These are phyloP conservation scores for Limonius californicus DNA, from an alignment of 1,140 invertebrate species.

Conservation along the genomic window DNA sequence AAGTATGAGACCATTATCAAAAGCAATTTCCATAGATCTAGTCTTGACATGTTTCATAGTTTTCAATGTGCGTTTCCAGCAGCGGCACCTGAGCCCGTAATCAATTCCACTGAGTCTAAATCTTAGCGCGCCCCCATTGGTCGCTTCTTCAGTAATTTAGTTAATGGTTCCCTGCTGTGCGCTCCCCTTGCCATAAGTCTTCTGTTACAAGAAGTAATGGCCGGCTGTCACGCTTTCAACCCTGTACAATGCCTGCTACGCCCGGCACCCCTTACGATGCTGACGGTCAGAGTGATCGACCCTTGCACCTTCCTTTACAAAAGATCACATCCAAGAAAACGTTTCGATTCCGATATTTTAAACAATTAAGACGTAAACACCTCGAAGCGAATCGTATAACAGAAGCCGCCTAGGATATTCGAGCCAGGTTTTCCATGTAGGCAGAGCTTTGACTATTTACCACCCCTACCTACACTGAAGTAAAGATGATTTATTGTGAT, in stretches of 20 bases:
- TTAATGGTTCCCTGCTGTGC: constrained; percentile 46
- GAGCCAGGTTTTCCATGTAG: too few relatives aligned
- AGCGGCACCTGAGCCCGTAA: constrained; percentile 41
- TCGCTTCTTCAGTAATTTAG: constrained; percentile 45
- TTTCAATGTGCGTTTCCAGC: constrained; percentile 32
- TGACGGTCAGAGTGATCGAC: constrained; percentile 8
- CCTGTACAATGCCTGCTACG: constrained; percentile 18
- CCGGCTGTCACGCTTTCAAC: constrained; percentile 45
- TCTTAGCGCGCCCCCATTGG: constrained; percentile 43
- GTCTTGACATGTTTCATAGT: constrained; percentile 29
- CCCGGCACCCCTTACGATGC: background rate
- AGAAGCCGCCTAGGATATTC: too few relatives aligned
- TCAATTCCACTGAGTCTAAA: constrained; percentile 42
- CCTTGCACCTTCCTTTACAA: constrained; percentile 10
- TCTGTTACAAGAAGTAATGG: constrained; percentile 47
- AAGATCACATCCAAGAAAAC: background rate
- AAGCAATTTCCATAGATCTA: constrained; percentile 22
- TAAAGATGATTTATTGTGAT: too few relatives aligned
- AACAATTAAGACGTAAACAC: too few relatives aligned
- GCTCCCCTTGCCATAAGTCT: constrained; percentile 43
- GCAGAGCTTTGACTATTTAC: too few relatives aligned
- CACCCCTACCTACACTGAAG: too few relatives aligned
- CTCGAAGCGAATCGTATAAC: too few relatives aligned
- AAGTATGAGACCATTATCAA: constrained; percentile 6
- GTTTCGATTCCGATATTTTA: background rate